Percentiles rank a stretch among this genome's conserved stretches.
These are phyloP conservation scores for Vireo griseus DNA, from an alignment of 2,797 vertebrate genomes.

Conservation along the genomic window DNA sequence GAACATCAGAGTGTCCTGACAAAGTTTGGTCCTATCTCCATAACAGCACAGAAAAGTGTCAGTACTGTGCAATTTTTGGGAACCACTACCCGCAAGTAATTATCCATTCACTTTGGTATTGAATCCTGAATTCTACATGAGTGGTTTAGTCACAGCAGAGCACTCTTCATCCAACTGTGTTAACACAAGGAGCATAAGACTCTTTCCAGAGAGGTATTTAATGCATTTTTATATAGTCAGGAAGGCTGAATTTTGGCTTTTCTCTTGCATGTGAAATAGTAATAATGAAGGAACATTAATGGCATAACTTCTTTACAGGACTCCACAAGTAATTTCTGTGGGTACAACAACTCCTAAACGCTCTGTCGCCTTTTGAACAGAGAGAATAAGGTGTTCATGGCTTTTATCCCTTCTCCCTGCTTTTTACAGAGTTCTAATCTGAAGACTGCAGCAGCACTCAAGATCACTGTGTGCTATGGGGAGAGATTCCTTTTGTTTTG, in stretches of 20 bases:
- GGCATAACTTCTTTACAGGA: neutral
- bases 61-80: neutral
- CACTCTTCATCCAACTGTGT: neutral
- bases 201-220: neutral
- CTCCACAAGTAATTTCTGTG: neutral
- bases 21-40: neutral
- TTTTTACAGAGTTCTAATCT: neutral
- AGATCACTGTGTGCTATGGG: neutral
- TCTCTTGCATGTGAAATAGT: neutral
- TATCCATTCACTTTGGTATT: neutral
- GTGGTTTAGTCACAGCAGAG: neutral
- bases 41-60: neutral
- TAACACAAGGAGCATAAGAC: rapidly evolving
- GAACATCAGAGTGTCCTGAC: neutral
- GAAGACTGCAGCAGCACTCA: neutral
- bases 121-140: neutral
- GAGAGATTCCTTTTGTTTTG: neutral
- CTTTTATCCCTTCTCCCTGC: neutral
- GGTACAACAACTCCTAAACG: neutral
- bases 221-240: neutral
- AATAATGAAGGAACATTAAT: neutral
- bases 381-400: neutral
- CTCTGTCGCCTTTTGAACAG: neutral
- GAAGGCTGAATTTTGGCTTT: neutral
- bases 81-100: neutral